A percentile compares a stretch with the other conserved stretches of the same genome.
Conservation (phyloP, 1,140 invertebrate genomes). For the Pristionchus pacificus region DNA sequence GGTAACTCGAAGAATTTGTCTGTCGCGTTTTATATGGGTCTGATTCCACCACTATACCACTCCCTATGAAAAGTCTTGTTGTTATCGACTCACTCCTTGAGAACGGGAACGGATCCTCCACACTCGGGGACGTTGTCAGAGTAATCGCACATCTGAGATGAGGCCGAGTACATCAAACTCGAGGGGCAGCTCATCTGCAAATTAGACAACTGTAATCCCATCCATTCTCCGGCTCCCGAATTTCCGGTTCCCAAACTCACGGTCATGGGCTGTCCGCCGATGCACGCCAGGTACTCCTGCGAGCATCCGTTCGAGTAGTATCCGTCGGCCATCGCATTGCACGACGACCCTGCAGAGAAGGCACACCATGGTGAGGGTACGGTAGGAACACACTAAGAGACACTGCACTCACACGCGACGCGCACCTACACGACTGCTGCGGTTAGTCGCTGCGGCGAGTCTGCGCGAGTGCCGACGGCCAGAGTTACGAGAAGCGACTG, state of each 20-base stretch:
- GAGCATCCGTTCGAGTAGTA: slow-evolving; percentile 21
- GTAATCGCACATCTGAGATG: neutral
- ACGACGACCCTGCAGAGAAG: slow-evolving; percentile 1
- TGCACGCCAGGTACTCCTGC: slow-evolving; percentile 1
- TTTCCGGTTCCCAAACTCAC: neutral
- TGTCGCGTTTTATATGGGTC: too few species aligned
- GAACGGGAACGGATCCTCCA: neutral
- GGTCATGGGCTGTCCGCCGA: slow-evolving; percentile 4
- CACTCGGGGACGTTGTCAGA: neutral
- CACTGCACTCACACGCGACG: neutral
- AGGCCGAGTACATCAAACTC: neutral
- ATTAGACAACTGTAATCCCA: neutral
- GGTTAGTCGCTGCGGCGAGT: too few species aligned
- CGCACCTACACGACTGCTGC: neutral
- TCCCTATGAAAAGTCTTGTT: too few species aligned
- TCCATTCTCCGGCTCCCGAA: neutral
- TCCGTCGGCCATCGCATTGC: slow-evolving; percentile 9
- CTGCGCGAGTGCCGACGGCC: neutral
- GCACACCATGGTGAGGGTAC: neutral
- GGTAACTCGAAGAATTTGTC: too few species aligned
- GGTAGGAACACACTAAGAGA: neutral
- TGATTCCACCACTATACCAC: too few species aligned
- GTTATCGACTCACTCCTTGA: neutral
- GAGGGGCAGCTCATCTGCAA: neutral
- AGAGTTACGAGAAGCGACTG: neutral